Evolutionary conservation across 2,888 invertebrate species (phyloP).

Genomic region (Cryptocephalus primarius): DNA sequence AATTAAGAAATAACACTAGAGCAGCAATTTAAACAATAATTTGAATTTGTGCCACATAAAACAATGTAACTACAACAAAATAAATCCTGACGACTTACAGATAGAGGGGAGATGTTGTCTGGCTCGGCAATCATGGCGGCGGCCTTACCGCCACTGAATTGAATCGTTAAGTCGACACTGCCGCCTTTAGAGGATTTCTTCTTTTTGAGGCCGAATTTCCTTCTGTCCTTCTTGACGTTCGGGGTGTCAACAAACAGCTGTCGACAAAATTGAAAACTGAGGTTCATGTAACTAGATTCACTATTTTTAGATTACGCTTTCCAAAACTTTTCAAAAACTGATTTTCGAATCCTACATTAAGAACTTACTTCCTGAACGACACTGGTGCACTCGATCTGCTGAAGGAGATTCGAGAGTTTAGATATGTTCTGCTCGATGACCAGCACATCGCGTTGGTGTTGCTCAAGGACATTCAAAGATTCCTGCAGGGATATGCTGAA

Average conservation of each 20-base stretch:
- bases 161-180: conserved; percentile 46
- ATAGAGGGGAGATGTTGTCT: conserved; percentile 36
- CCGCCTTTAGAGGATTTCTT: conserved; percentile 52
- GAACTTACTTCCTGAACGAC: conserved; percentile 17
- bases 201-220: conserved; percentile 57
- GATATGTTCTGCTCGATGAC: conserved; percentile 58
- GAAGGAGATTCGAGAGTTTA: conserved; percentile 53
- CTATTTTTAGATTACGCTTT: not conserved
- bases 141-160: conserved; percentile 28
- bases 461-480: conserved; percentile 50
- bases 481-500: conserved; percentile 59
- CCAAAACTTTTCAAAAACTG: too few species aligned
- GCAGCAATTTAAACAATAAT: not conserved
- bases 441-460: conserved; percentile 52
- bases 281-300: too few species aligned
- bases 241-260: conserved; percentile 29
- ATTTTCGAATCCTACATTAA: too few species aligned
- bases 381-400: conserved; percentile 38
- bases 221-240: conserved; percentile 56
- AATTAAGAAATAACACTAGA: not conserved
- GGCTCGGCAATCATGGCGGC: conserved; percentile 23
- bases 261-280: not conserved
- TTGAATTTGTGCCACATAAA: too few species aligned
- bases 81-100: conserved; percentile 28
- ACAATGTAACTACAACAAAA: too few species aligned